Evolutionary conservation across 2,113 vertebrate species (phyloP).

Genomic region (Romanogobio albipinnatus): DNA sequence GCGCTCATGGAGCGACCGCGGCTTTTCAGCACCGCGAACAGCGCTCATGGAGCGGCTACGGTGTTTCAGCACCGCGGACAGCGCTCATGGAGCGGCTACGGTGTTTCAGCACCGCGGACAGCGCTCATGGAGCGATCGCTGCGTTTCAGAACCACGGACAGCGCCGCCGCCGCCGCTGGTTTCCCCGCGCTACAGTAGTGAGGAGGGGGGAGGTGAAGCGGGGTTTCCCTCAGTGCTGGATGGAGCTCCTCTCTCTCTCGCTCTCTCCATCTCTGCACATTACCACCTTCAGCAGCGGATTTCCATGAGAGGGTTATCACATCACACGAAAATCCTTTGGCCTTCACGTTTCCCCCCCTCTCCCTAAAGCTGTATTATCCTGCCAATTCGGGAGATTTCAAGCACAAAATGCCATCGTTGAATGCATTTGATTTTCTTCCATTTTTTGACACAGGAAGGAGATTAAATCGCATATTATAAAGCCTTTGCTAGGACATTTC

Average conservation of each 20-base stretch:
- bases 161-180: not conserved
- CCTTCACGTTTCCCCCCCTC: not conserved
- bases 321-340: constrained; percentile 7
- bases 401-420: constrained; percentile 4
- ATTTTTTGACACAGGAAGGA: not conserved
- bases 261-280: constrained; percentile 61
- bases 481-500: not conserved
- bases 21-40: constrained; percentile 72
- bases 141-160: constrained; percentile 66
- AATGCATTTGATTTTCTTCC: not conserved
- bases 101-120: not conserved
- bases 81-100: constrained; percentile 31
- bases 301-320: constrained; percentile 27
- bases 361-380: not conserved
- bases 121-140: not conserved
- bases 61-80: constrained; percentile 80
- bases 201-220: constrained; percentile 44
- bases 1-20: not conserved
- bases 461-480: not conserved
- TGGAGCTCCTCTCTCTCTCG: constrained; percentile 62
- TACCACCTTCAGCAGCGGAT: constrained; percentile 53
- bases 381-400: not conserved
- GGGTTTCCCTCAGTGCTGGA: constrained; percentile 79
- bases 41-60: not conserved
- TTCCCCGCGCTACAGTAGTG: constrained; percentile 32